Percentiles rank a stretch among this genome's conserved stretches.
Evolutionary conservation across 2,113 vertebrate species (phyloP).

Genomic region (Riparia riparia): DNA sequence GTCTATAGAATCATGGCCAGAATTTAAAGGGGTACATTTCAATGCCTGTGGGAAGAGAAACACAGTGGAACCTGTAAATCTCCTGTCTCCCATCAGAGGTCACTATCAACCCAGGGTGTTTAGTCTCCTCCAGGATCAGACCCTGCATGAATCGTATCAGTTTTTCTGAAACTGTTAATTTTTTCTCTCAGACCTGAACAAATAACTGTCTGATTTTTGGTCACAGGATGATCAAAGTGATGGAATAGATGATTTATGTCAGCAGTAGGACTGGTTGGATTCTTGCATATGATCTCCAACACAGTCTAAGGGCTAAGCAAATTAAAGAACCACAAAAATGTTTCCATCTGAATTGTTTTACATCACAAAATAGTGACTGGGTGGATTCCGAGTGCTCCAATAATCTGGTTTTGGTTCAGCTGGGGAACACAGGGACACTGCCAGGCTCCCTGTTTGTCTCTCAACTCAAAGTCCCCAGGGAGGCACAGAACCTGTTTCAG

Average conservation of each 20-base stretch:
- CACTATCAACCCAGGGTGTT: neutral
- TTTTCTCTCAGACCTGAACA: neutral
- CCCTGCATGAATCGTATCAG: neutral
- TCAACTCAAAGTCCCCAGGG: neutral
- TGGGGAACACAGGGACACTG: neutral
- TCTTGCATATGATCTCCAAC: neutral
- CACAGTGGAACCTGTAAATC: neutral
- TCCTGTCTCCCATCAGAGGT: neutral
- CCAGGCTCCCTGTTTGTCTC: neutral
- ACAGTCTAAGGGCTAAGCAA: neutral
- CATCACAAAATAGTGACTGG: neutral
- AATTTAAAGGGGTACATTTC: neutral
- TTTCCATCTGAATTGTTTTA: neutral
- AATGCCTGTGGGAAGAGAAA: neutral
- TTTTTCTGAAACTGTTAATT: neutral
- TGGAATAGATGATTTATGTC: neutral
- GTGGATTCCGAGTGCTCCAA: neutral
- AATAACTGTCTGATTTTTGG: neutral
- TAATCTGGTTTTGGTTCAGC: neutral
- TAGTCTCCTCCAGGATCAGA: neutral
- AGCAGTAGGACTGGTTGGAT: neutral
- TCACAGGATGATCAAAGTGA: neutral
- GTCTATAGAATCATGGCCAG: neutral
- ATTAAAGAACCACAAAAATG: neutral
- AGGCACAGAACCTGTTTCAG: neutral